phyloP scores from a whole-genome alignment of 2,113 vertebrate species.

The Silurus glanis region DNA sequence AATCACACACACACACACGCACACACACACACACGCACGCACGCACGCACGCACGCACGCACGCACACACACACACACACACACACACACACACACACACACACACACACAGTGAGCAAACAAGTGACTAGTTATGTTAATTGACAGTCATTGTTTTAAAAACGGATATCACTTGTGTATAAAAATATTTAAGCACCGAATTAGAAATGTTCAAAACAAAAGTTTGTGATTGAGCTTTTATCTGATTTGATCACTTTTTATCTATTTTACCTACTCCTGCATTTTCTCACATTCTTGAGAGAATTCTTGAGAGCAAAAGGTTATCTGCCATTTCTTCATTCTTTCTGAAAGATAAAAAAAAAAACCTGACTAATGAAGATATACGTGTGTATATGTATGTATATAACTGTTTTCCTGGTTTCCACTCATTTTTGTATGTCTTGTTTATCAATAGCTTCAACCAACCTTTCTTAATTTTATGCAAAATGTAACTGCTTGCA shows the following conservation, averaged over 20 bases:
- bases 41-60: not conserved
- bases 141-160: not conserved
- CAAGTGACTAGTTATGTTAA: not conserved
- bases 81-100: not conserved
- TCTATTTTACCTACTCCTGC: conserved; percentile 34
- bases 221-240: not conserved
- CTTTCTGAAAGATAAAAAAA: conserved; percentile 62
- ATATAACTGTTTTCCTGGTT: not conserved
- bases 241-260: not conserved
- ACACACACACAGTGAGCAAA: not conserved
- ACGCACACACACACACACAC: not conserved
- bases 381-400: not conserved
- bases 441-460: not conserved
- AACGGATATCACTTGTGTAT: not conserved
- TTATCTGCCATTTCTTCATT: conserved; percentile 71
- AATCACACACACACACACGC: not conserved
- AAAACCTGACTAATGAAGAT: conserved; percentile 13
- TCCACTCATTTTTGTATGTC: not conserved
- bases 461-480: not conserved
- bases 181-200: not conserved
- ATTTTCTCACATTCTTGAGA: conserved; percentile 59
- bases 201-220: not conserved
- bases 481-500: not conserved
- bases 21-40: not conserved
- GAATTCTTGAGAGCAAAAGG: conserved; percentile 67